Conservation (phyloP, 2,113 vertebrate genomes). For the Calyptommatus sinebrachiatus region DNA sequence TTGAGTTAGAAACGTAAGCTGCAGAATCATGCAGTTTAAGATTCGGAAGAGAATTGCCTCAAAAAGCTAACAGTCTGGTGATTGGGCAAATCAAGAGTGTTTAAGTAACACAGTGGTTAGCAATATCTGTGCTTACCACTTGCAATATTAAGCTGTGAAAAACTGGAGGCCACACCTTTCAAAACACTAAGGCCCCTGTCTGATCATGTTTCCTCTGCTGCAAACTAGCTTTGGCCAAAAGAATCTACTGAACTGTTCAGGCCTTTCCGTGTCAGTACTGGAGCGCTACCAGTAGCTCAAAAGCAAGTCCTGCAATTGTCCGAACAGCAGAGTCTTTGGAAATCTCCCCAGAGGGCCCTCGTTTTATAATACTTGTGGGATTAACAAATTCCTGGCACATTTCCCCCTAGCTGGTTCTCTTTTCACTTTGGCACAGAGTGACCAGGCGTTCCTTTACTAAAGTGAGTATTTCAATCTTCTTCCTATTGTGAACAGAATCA, state of each 20-base stretch:
- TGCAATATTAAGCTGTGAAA: constrained; percentile 21
- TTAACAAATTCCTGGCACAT: constrained; percentile 65
- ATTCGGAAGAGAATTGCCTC: background rate
- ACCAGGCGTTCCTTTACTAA: constrained; percentile 44
- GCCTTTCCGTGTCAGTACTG: constrained; percentile 14
- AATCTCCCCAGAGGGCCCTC: constrained; percentile 50
- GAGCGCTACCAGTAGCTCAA: constrained; percentile 26
- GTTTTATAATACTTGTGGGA: constrained; percentile 60
- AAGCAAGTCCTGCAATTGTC: background rate
- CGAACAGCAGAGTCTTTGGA: constrained; percentile 28
- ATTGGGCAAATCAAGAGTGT: constrained; percentile 1
- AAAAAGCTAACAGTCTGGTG: background rate
- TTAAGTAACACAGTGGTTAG: background rate
- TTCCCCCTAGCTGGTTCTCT: constrained; percentile 55
- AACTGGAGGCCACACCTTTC: background rate
- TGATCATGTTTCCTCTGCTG: background rate
- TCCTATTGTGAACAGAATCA: constrained; percentile 30
- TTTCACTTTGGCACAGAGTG: constrained; percentile 61
- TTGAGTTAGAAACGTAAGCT: background rate
- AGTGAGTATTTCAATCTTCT: constrained; percentile 54
- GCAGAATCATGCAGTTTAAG: accelerated
- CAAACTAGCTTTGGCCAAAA: background rate
- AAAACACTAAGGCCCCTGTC: background rate
- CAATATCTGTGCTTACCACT: background rate
- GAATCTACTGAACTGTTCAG: background rate